Evolutionary conservation across 1,140 invertebrate genomes (phyloP).

Genomic region (Rhysida immarginata): DNA sequence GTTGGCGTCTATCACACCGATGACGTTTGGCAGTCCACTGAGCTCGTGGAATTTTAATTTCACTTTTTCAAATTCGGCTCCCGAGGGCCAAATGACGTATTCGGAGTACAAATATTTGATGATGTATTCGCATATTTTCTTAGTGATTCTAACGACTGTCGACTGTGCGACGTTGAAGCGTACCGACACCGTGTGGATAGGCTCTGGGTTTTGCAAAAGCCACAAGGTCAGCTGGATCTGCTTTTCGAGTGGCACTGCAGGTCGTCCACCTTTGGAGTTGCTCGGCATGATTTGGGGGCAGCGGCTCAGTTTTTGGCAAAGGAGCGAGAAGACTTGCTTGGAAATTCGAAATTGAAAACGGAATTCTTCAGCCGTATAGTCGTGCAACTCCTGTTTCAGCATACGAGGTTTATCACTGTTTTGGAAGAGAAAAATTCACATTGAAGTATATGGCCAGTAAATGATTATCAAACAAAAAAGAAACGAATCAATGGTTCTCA

Average conservation of each 20-base stretch:
- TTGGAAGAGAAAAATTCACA: too few relatives aligned
- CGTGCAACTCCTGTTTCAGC: too few relatives aligned
- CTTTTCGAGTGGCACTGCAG: neutral
- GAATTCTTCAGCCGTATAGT: neutral
- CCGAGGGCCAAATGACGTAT: neutral
- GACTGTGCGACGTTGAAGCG: neutral
- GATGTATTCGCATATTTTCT: neutral
- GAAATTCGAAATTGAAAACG: neutral
- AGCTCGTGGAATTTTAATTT: neutral
- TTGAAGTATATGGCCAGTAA: too few relatives aligned
- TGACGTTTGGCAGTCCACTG: neutral
- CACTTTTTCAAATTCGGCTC: neutral
- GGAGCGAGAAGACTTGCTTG: neutral
- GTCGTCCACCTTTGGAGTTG: neutral
- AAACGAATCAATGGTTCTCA: too few relatives aligned
- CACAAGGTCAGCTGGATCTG: neutral
- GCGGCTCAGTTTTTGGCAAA: neutral
- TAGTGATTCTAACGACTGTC: neutral
- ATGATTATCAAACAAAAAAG: too few relatives aligned
- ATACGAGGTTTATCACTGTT: too few relatives aligned
- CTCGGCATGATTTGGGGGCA: neutral
- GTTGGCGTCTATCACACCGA: neutral
- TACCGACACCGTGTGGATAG: neutral
- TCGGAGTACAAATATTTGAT: neutral
- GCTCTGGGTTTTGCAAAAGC: neutral